Evolutionary conservation across 1,140 invertebrate species (phyloP).

Genomic region (Schlechtendalia chinensis): DNA sequence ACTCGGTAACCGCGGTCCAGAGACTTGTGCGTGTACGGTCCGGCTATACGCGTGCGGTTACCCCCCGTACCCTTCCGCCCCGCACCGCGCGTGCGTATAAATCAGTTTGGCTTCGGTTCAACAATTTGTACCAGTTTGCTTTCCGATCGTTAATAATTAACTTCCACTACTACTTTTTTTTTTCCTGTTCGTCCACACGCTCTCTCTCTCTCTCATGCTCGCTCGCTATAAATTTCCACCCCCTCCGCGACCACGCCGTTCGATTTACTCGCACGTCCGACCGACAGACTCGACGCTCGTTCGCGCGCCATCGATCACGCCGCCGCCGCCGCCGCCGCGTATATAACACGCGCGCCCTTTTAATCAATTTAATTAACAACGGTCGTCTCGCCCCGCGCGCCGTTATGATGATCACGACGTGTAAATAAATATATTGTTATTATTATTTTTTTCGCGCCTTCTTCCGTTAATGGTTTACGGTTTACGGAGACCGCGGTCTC

Average conservation of each 20-base stretch:
- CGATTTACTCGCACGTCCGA: conserved; percentile 34
- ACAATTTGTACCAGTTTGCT: conserved; percentile 43
- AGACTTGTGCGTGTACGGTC: neutral
- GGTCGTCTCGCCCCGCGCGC: neutral
- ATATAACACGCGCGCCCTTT: conserved; percentile 9
- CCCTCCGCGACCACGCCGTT: neutral
- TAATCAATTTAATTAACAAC: conserved; percentile 40
- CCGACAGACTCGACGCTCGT: neutral
- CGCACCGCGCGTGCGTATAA: neutral
- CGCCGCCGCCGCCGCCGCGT: neutral
- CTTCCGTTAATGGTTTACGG: too few relatives aligned
- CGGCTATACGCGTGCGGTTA: neutral
- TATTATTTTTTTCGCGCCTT: too few relatives aligned
- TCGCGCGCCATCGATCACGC: conserved; percentile 18
- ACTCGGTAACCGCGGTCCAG: too few relatives aligned
- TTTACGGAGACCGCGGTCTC: too few relatives aligned
- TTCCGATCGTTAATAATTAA: conserved; percentile 39
- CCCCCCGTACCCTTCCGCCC: neutral
- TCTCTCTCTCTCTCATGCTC: neutral
- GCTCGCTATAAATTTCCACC: conserved; percentile 19
- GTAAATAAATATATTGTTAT: too few relatives aligned
- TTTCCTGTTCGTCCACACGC: neutral
- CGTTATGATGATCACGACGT: too few relatives aligned
- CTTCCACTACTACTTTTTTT: conserved; percentile 16
- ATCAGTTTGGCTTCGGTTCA: conserved; percentile 43